phyloP scores from a whole-genome alignment of 2,888 invertebrate genomes.

The Mimas tiliae region DNA sequence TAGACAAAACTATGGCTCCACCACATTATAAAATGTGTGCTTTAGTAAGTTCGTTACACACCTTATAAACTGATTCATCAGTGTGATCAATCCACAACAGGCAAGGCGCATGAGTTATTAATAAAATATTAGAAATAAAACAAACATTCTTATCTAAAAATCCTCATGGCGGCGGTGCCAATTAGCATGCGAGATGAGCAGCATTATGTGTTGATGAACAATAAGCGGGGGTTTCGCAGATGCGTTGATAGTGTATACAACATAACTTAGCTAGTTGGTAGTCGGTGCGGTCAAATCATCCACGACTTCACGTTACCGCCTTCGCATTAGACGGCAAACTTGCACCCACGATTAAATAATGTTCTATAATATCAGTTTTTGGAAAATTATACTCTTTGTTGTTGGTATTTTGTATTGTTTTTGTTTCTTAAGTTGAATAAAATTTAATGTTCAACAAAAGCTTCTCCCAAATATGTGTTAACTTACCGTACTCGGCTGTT shows the following conservation, averaged over 20 bases:
- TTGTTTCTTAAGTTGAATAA: too few relatives aligned
- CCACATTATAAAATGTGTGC: too few relatives aligned
- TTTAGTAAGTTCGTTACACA: too few relatives aligned
- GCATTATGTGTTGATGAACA: constrained; percentile 56
- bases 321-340: background rate
- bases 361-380: background rate
- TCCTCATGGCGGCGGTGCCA: constrained; percentile 47
- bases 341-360: background rate
- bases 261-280: constrained; percentile 22
- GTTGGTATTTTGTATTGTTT: background rate
- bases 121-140: constrained; percentile 20
- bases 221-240: constrained; percentile 43
- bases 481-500: too few relatives aligned
- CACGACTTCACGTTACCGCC: background rate
- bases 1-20: too few relatives aligned
- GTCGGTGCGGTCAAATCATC: constrained; percentile 4
- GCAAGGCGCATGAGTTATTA: background rate
- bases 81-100: background rate
- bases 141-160: constrained; percentile 24
- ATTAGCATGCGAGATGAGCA: constrained; percentile 62
- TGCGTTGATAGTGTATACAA: constrained; percentile 26
- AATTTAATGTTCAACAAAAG: too few relatives aligned
- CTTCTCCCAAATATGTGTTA: too few relatives aligned
- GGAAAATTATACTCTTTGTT: background rate
- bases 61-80: background rate